Conservation (phyloP, 2,113 vertebrate species). For the Callithrix jacchus region DNA sequence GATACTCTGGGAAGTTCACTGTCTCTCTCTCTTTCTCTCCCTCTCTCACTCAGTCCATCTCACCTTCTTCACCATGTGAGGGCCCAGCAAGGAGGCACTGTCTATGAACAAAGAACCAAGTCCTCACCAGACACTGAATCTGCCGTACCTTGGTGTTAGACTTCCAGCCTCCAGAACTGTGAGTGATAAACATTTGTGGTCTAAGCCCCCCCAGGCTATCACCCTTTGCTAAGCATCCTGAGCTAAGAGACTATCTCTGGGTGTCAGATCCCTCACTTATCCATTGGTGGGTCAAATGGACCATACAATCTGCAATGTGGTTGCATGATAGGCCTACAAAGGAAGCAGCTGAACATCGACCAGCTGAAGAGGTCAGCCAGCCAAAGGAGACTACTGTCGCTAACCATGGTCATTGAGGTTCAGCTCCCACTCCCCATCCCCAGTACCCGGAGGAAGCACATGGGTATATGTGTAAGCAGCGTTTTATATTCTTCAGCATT, state of each 20-base stretch:
- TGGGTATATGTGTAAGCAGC: accelerated
- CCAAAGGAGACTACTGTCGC: background rate
- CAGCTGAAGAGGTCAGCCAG: accelerated
- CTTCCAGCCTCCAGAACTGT: background rate
- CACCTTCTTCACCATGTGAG: background rate
- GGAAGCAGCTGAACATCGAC: too few species aligned
- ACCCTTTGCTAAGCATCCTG: too few species aligned
- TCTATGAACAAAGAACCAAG: background rate
- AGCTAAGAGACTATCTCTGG: background rate
- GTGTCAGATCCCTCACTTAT: background rate
- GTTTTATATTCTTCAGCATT: background rate
- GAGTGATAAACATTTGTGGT: background rate
- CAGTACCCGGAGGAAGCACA: background rate
- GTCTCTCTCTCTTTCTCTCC: background rate
- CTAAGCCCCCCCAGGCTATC: background rate
- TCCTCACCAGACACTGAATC: background rate
- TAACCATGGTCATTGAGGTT: background rate
- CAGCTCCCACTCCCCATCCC: background rate
- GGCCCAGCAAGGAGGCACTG: background rate
- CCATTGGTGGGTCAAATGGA: background rate
- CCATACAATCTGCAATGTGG: background rate
- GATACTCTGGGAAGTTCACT: background rate
- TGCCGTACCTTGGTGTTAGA: background rate
- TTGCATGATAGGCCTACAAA: background rate
- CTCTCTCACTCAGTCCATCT: background rate